These are phyloP conservation scores for Notolepis coatsorum DNA, from an alignment of 2,797 vertebrate genomes.

Conservation along the genomic window DNA sequence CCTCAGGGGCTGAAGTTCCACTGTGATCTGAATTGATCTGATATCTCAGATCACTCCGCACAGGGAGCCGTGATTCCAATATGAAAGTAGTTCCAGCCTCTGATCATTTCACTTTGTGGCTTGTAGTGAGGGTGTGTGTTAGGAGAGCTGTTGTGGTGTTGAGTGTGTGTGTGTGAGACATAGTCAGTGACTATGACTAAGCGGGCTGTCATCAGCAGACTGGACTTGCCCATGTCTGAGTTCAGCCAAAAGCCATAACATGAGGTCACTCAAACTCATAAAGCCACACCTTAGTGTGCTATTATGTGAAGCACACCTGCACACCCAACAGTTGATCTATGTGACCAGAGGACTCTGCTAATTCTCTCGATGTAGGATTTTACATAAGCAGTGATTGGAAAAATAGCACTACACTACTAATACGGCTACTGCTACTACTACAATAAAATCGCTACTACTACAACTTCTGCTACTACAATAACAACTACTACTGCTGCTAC, in stretches of 20 bases:
- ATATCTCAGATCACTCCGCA: conserved; percentile 30
- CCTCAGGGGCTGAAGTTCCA: conserved; percentile 63
- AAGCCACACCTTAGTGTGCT: conserved; percentile 31
- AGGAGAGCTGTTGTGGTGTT: conserved; percentile 3
- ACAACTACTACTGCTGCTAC: too few species aligned
- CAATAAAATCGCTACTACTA: too few species aligned
- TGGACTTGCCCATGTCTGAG: conserved; percentile 1
- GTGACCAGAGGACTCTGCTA: too few species aligned
- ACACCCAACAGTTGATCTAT: conserved; percentile 20
- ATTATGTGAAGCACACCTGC: conserved; percentile 11
- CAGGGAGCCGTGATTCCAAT: not conserved
- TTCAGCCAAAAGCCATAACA: conserved; percentile 37
- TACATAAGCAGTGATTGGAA: too few species aligned
- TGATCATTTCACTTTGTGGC: not conserved
- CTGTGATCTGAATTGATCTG: conserved; percentile 19
- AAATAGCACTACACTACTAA: too few species aligned
- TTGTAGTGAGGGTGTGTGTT: conserved; percentile 14
- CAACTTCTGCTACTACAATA: too few species aligned
- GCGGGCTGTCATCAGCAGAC: conserved; percentile 49
- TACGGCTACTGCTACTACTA: too few species aligned
- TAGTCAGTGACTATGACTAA: conserved; percentile 69
- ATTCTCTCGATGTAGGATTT: too few species aligned
- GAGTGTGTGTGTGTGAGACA: conserved; percentile 29
- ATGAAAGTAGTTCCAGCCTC: not conserved
- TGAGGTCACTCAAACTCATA: conserved; percentile 64